phyloP scores from a whole-genome alignment of 2,888 invertebrate species.

The Osmoderma eremita region DNA sequence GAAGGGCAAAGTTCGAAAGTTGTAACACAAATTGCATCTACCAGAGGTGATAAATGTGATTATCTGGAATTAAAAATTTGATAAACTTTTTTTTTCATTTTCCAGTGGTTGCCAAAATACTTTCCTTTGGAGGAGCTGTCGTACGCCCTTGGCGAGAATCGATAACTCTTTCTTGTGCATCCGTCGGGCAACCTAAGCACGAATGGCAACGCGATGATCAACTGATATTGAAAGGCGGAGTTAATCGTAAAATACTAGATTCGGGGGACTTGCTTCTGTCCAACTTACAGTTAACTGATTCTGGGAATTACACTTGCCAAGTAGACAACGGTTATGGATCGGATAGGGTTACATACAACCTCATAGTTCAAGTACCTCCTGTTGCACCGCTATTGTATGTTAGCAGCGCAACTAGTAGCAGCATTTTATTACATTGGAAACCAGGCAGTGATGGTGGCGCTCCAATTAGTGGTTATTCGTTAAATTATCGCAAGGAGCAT shows the following conservation, averaged over 20 bases:
- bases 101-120: slow-evolving; percentile 73
- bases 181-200: slow-evolving; percentile 73
- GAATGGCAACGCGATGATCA: slow-evolving; percentile 74
- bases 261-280: slow-evolving; percentile 74
- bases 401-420: slow-evolving; percentile 79
- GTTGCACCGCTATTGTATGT: slow-evolving; percentile 78
- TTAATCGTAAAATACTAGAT: slow-evolving; percentile 71
- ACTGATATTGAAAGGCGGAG: slow-evolving; percentile 67
- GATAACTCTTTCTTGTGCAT: slow-evolving; percentile 71
- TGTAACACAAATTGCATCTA: slow-evolving; percentile 73
- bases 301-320: slow-evolving; percentile 79
- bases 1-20: slow-evolving; percentile 79
- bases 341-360: slow-evolving; percentile 71
- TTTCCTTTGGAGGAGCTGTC: slow-evolving; percentile 75
- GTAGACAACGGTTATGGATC: slow-evolving; percentile 76
- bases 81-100: slow-evolving; percentile 35
- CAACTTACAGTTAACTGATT: slow-evolving; percentile 72
- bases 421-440: slow-evolving; percentile 80
- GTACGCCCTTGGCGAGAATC: slow-evolving; percentile 75
- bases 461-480: slow-evolving; percentile 73
- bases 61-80: background rate
- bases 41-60: slow-evolving; percentile 63
- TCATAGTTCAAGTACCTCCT: slow-evolving; percentile 81
- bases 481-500: slow-evolving; percentile 73
- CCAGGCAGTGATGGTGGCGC: slow-evolving; percentile 76